phyloP scores from a whole-genome alignment of 2,797 vertebrate species.

The Pangasius sanitwongsei region DNA sequence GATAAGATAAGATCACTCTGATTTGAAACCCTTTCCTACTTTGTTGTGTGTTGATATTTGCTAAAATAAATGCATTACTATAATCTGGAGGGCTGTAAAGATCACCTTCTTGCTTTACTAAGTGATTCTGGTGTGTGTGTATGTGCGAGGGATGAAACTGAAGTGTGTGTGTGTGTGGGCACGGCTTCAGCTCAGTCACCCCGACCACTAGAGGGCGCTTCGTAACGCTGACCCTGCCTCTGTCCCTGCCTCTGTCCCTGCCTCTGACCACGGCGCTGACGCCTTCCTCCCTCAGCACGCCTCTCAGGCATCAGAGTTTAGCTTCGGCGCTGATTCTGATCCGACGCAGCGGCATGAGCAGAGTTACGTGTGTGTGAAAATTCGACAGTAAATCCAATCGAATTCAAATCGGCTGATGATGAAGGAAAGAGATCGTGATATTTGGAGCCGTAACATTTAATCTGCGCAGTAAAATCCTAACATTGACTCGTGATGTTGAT shows the following conservation, averaged over 20 bases:
- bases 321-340: not conserved
- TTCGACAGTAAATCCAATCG: not conserved
- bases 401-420: not conserved
- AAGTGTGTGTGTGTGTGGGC: not conserved
- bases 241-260: constrained; percentile 13
- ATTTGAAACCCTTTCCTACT: not conserved
- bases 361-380: not conserved
- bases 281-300: not conserved
- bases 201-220: constrained; percentile 18
- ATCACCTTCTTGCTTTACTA: not conserved
- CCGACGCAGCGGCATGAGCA: not conserved
- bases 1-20: not conserved
- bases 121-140: not conserved
- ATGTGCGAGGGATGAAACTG: not conserved
- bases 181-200: not conserved
- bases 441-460: not conserved
- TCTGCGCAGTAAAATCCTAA: not conserved
- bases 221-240: constrained; percentile 4
- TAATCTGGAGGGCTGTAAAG: not conserved
- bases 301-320: not conserved
- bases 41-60: not conserved
- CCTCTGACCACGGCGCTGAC: constrained; percentile 27
- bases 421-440: not conserved
- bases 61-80: not conserved
- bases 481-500: not conserved